phyloP scores from a whole-genome alignment of 1,140 invertebrate genomes.

The Acromyrmex heyeri region DNA sequence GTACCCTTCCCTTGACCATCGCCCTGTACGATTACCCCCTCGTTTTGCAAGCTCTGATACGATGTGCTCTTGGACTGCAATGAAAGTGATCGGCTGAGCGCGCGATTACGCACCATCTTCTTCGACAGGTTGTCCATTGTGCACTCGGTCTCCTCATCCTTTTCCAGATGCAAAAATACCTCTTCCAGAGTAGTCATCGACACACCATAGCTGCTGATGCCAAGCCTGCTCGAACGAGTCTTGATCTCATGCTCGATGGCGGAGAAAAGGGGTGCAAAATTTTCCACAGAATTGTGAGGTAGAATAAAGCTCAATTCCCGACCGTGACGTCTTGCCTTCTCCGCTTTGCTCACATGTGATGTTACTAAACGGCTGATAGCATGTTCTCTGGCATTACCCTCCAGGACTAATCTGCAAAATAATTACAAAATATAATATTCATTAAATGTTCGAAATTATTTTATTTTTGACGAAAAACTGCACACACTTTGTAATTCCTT shows the following conservation, averaged over 20 bases:
- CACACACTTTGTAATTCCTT: background rate
- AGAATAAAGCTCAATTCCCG: slow-evolving; percentile 92
- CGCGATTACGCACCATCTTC: slow-evolving; percentile 91
- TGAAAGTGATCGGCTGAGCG: slow-evolving; percentile 90
- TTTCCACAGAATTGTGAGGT: slow-evolving; percentile 91
- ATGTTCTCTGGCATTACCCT: slow-evolving; percentile 88
- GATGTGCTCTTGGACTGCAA: slow-evolving; percentile 91
- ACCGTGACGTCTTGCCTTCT: slow-evolving; percentile 91
- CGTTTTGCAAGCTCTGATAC: slow-evolving; percentile 91
- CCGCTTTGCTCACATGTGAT: slow-evolving; percentile 90
- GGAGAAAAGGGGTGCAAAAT: slow-evolving; percentile 91
- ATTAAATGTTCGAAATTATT: slow-evolving; percentile 17
- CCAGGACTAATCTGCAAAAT: slow-evolving; percentile 84
- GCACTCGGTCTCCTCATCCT: slow-evolving; percentile 89
- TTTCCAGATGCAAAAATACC: slow-evolving; percentile 92
- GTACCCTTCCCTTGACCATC: slow-evolving; percentile 84
- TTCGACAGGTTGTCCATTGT: slow-evolving; percentile 91
- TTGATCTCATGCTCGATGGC: slow-evolving; percentile 92
- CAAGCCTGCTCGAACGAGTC: slow-evolving; percentile 88
- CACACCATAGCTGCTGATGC: slow-evolving; percentile 95
- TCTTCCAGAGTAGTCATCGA: slow-evolving; percentile 98
- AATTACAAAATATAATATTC: slow-evolving; percentile 38
- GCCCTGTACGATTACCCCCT: slow-evolving; percentile 84
- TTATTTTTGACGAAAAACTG: background rate
- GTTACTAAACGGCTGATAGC: slow-evolving; percentile 89